A percentile compares a stretch with the other conserved stretches of the same genome.
Conservation (phyloP, 1,140 invertebrate genomes). For the Drosophila gunungcola region DNA sequence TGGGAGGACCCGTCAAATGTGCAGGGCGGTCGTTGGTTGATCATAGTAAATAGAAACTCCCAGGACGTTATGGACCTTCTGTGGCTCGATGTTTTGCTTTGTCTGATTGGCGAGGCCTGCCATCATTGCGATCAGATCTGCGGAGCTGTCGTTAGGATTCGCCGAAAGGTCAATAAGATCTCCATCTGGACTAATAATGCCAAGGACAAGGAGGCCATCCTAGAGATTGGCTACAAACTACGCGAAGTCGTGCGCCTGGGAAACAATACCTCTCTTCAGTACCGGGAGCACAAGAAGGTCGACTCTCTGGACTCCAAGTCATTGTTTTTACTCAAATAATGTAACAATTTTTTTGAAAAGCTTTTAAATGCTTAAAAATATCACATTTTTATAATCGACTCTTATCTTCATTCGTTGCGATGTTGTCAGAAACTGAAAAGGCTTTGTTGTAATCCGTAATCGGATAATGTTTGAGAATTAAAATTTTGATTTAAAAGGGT, state of each 20-base stretch:
- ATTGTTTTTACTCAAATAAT: too few species aligned
- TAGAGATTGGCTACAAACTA: neutral
- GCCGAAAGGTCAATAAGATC: neutral
- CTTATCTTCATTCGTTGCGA: too few species aligned
- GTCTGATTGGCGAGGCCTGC: conserved; percentile 6
- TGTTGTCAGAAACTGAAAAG: too few species aligned
- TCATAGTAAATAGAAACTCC: rapidly evolving
- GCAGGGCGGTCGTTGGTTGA: neutral
- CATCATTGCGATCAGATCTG: conserved; percentile 3
- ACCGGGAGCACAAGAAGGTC: neutral
- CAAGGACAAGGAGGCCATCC: neutral
- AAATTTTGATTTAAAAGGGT: neutral
- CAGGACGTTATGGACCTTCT: neutral
- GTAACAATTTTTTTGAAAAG: too few species aligned
- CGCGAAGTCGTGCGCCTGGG: neutral
- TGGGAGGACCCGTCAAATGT: conserved; percentile 2
- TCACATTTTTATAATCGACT: too few species aligned
- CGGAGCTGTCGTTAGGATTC: neutral
- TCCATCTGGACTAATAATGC: neutral
- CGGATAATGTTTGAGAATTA: neutral
- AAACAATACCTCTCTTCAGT: neutral
- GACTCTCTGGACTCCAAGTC: too few species aligned
- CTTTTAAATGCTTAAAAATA: too few species aligned
- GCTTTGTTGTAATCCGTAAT: too few species aligned
- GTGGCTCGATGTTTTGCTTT: conserved; percentile 2